Conservation (phyloP, 2,113 vertebrate species). For the Microcebus griseorufus region DNA sequence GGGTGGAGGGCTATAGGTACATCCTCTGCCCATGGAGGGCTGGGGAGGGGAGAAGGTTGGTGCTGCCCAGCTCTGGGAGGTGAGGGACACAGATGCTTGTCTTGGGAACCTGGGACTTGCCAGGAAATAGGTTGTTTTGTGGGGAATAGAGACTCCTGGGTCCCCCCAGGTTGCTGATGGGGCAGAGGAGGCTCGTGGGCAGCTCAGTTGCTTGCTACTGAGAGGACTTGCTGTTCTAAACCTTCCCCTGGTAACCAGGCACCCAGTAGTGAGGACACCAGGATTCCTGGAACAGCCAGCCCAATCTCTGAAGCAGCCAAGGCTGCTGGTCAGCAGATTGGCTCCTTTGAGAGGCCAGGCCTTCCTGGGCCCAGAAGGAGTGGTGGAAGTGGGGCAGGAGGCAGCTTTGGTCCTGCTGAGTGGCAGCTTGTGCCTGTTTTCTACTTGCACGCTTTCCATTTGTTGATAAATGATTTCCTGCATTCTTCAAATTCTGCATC, state of each 20-base stretch:
- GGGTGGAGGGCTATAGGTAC: background rate
- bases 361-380: background rate
- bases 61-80: background rate
- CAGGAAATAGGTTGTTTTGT: background rate
- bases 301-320: background rate
- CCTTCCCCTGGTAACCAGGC: slow-evolving; percentile 59
- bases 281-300: slow-evolving; percentile 37
- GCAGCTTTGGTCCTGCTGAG: background rate
- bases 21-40: background rate
- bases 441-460: background rate
- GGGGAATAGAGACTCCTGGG: background rate
- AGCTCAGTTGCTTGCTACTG: background rate
- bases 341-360: background rate
- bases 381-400: background rate
- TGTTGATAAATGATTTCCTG: background rate
- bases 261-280: background rate
- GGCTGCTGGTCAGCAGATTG: slow-evolving; percentile 33
- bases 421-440: background rate
- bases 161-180: background rate
- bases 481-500: background rate
- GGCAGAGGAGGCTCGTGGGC: background rate
- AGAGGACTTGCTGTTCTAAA: slow-evolving; percentile 57
- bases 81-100: background rate
- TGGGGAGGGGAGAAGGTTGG: background rate
- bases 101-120: background rate